Percentiles rank a stretch among this genome's conserved stretches.
These are phyloP conservation scores for Microplitis mediator DNA, from an alignment of 1,140 invertebrate species.

Conservation along the genomic window DNA sequence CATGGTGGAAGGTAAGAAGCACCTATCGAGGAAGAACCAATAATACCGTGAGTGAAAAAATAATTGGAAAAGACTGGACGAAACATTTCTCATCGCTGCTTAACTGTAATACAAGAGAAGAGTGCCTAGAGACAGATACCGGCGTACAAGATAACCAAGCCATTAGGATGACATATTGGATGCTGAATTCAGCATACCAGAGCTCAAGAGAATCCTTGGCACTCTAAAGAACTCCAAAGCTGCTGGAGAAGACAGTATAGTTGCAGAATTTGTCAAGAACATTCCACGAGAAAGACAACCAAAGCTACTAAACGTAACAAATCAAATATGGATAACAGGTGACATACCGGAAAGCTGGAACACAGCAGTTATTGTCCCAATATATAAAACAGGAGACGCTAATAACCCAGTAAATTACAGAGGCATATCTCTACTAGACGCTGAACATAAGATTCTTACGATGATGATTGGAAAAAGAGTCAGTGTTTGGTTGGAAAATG, in stretches of 20 bases:
- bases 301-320: background rate
- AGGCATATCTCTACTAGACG: no score
- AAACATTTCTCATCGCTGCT: no score
- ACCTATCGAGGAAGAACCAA: background rate
- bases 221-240: conserved; percentile 43
- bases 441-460: conserved; percentile 34
- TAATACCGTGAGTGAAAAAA: background rate
- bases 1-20: no score
- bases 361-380: no score
- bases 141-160: background rate
- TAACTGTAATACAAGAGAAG: no score
- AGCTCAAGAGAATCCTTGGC: conserved; percentile 36
- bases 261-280: conserved; percentile 39
- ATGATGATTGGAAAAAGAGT: conserved; percentile 27
- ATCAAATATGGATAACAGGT: background rate
- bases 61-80: background rate
- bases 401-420: no score
- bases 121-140: no score
- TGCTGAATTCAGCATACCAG: conserved; percentile 12
- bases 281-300: conserved; percentile 16
- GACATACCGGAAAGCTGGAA: background rate
- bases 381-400: no score
- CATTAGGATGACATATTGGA: background rate
- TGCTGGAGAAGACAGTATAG: conserved; percentile 39
- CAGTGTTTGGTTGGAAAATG: background rate